Conservation (phyloP, 1,140 invertebrate genomes). For the Anthonomus grandis region DNA sequence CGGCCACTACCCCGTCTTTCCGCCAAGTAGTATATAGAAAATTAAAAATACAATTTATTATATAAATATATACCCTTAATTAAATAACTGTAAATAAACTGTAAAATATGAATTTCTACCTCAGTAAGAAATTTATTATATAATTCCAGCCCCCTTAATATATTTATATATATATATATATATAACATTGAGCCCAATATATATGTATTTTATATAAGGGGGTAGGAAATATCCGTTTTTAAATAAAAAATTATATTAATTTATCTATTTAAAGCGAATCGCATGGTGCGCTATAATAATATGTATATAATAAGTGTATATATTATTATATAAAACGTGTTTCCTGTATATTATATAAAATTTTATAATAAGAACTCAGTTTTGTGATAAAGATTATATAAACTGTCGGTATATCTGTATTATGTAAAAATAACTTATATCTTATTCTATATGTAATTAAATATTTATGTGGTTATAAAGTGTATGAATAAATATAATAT, state of each 20-base stretch:
- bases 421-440: too few relatives aligned
- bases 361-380: slow-evolving; percentile 17
- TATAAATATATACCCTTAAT: too few relatives aligned
- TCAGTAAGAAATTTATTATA: background rate
- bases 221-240: slow-evolving; percentile 13
- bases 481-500: too few relatives aligned
- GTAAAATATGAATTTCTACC: background rate
- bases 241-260: too few relatives aligned
- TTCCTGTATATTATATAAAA: background rate
- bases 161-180: too few relatives aligned
- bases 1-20: slow-evolving; percentile 26
- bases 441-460: too few relatives aligned
- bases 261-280: slow-evolving; percentile 40
- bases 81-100: background rate
- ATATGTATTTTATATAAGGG: slow-evolving; percentile 31
- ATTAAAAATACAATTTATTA: background rate
- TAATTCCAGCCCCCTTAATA: background rate
- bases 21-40: slow-evolving; percentile 15
- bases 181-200: slow-evolving; percentile 45
- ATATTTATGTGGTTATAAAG: too few relatives aligned
- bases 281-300: slow-evolving; percentile 38
- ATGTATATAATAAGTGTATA: background rate
- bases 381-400: slow-evolving; percentile 24
- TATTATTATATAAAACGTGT: background rate
- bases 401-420: slow-evolving; percentile 3